A percentile compares a stretch with the other conserved stretches of the same genome.
Conservation (phyloP, 1,140 invertebrate species). For the Chionoecetes opilio region DNA sequence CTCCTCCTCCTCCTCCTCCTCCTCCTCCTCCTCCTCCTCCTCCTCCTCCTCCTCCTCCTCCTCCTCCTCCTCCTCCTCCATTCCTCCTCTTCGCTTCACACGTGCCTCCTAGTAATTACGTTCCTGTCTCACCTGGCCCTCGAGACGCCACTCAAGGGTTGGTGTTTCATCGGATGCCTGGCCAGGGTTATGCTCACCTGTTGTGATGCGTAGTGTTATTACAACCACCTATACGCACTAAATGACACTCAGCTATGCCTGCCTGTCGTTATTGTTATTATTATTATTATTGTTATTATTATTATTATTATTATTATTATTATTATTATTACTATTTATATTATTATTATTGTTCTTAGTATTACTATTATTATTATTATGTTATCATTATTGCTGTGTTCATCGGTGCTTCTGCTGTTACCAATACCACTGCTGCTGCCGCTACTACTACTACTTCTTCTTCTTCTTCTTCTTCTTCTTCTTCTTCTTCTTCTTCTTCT, state of each 20-base stretch:
- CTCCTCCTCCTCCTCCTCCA: slow-evolving; percentile 12
- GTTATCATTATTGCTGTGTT: background rate
- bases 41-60: background rate
- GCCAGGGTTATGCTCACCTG: too few relatives aligned
- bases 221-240: too few relatives aligned
- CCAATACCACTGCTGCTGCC: background rate
- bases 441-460: background rate
- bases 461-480: too few relatives aligned
- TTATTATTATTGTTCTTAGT: slow-evolving; percentile 5
- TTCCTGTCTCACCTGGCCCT: too few relatives aligned
- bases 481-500: background rate
- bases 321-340: slow-evolving; percentile 16
- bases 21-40: slow-evolving; percentile 22
- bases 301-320: slow-evolving; percentile 34
- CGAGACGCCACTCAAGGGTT: too few relatives aligned
- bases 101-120: too few relatives aligned
- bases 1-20: background rate
- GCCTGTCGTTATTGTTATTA: background rate
- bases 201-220: too few relatives aligned
- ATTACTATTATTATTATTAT: slow-evolving; percentile 37
- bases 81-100: background rate
- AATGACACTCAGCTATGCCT: too few relatives aligned
- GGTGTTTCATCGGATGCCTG: background rate
- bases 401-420: background rate
- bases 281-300: slow-evolving; percentile 14